Evolutionary conservation across 2,113 vertebrate species (phyloP).

Genomic region (Antennarius striatus): DNA sequence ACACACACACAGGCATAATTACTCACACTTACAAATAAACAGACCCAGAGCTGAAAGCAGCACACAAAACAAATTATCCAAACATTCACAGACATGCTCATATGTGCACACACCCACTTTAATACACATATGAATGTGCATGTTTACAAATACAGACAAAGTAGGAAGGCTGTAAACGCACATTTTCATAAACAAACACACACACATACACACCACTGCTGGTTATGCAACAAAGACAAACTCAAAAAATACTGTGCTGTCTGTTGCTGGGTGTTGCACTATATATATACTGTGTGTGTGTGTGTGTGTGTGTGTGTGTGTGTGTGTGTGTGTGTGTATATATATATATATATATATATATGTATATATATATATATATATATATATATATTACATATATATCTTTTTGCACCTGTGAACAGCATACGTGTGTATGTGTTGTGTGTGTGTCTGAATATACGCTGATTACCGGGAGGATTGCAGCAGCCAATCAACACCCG

Average conservation of each 20-base stretch:
- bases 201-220: slow-evolving; percentile 21
- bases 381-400: too few relatives aligned
- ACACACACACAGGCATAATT: slow-evolving; percentile 14
- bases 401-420: too few relatives aligned
- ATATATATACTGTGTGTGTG: too few relatives aligned
- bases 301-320: too few relatives aligned
- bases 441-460: neutral
- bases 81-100: slow-evolving; percentile 64
- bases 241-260: slow-evolving; percentile 17
- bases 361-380: too few relatives aligned
- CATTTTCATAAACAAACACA: slow-evolving; percentile 26
- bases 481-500: slow-evolving; percentile 83
- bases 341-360: too few relatives aligned
- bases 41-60: too few relatives aligned
- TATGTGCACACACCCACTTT: slow-evolving; percentile 55
- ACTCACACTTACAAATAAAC: too few relatives aligned
- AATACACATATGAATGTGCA: slow-evolving; percentile 35
- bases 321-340: too few relatives aligned
- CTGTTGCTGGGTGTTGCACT: slow-evolving; percentile 6
- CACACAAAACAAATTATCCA: slow-evolving; percentile 7
- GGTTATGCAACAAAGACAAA: slow-evolving; percentile 44
- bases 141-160: slow-evolving; percentile 70
- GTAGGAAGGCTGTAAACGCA: slow-evolving; percentile 37
- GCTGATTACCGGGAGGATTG: slow-evolving; percentile 76
- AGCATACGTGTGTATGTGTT: too few relatives aligned